Evolutionary conservation across 1,140 invertebrate species (phyloP), one percentile per base, ranked within the genome.

Genomic region (Brachionus plicatilis): DNA sequence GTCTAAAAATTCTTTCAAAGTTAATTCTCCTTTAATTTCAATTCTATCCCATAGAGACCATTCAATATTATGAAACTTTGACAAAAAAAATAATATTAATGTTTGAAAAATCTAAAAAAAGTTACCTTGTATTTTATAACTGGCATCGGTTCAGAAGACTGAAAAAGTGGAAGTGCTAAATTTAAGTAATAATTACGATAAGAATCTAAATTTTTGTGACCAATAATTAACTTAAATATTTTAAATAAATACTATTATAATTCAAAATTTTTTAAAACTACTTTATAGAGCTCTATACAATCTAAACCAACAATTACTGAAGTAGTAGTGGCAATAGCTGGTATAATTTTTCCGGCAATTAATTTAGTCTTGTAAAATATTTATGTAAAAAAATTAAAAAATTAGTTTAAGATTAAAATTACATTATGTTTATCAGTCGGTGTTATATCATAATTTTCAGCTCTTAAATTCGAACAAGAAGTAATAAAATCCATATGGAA

Each of bases 401-500:
- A 11, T 9, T 4, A 76, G 53, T 50, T 33, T 50, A 24, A 37
- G 20, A 43, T 20, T 20, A 43, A 72, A 43, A 14, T 50, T 76
- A 76, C 72, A 76, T 76, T 76, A 89, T 97, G 95, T 84, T 95
- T 92, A 91, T 99, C 97, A 5, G 97, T 97, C 33, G 93, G 93
- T 11, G 93, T 91, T 87, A 99, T 99, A 87, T 94, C 94, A 89
- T 99, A 99, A 89, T 99, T 99, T 29, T 94, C 93, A 9, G 97
- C 97, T 84, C 97, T 92, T 29, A 98, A 90, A 91, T 99, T 99
- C 0, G 96, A 98, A 8, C 95, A 93, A 2, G 97, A 96, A 0
- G 98, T 96, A 87, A 99, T 98, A 88, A 98, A 99, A 90, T 99
- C 97, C 93, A 99, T 98, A 90, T 99, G 97, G 90, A 97, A 94